Conservation (phyloP, 1,140 invertebrate species). For the Hetaerina americana region DNA sequence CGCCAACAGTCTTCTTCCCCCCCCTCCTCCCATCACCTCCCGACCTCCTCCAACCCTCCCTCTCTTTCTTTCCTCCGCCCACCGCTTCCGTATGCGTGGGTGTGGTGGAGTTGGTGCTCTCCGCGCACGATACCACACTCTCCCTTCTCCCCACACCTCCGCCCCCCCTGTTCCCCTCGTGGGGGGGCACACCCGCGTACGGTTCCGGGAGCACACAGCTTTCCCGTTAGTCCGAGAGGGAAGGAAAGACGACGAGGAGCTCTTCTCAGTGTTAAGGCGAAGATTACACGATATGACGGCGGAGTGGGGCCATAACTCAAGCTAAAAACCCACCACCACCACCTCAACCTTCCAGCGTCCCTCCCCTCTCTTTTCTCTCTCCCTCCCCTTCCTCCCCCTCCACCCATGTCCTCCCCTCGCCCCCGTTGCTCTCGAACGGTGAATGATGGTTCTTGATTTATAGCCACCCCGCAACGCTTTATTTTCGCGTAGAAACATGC, state of each 20-base stretch:
- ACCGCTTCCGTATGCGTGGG: not conserved
- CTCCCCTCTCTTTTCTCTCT: no score
- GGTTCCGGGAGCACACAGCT: not conserved
- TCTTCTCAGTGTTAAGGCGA: not conserved
- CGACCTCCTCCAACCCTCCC: no score
- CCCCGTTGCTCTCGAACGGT: not conserved
- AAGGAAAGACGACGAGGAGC: not conserved
- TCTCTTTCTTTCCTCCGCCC: not conserved
- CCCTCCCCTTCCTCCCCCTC: not conserved
- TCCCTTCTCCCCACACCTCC: no score
- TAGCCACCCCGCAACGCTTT: not conserved
- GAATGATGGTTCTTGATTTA: not conserved
- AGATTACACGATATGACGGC: not conserved
- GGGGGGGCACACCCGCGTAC: not conserved
- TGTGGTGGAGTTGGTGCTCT: not conserved
- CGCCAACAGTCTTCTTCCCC: not conserved
- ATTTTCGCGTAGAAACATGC: no score
- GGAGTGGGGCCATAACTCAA: not conserved
- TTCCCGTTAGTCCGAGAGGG: not conserved
- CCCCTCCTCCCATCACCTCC: no score
- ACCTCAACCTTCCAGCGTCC: not conserved
- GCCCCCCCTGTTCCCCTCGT: no score
- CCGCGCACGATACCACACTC: not conserved
- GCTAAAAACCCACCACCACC: not conserved
- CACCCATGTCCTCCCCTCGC: not conserved